Conservation (phyloP, 1,140 invertebrate species). For the Zaprionus taronus region DNA sequence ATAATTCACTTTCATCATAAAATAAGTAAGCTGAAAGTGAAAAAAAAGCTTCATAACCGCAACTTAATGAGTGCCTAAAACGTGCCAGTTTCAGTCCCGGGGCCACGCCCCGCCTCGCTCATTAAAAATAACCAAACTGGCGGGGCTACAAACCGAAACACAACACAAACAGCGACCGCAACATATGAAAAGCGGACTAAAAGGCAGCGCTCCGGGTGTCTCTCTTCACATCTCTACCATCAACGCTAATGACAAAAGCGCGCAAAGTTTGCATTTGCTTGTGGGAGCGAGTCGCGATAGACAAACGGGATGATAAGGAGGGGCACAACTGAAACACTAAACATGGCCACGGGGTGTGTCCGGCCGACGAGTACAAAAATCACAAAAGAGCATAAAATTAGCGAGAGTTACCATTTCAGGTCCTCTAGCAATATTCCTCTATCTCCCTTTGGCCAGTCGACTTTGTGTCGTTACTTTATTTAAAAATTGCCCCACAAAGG, state of each 20-base stretch:
- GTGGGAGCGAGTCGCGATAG: slow-evolving; percentile 28
- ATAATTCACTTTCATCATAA: slow-evolving; percentile 75
- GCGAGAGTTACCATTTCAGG: slow-evolving; percentile 55
- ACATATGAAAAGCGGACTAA: slow-evolving; percentile 78
- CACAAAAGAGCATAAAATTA: slow-evolving; percentile 82
- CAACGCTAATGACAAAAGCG: slow-evolving; percentile 82
- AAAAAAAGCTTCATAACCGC: slow-evolving; percentile 71
- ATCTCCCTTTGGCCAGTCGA: slow-evolving; percentile 27
- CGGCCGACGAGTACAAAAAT: slow-evolving; percentile 66
- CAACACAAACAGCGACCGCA: slow-evolving; percentile 64
- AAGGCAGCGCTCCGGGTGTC: slow-evolving; percentile 55
- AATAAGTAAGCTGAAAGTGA: slow-evolving; percentile 38
- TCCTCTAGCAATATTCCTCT: slow-evolving; percentile 17
- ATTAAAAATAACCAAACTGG: slow-evolving; percentile 79
- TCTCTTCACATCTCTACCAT: slow-evolving; percentile 67
- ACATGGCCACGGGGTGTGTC: slow-evolving; percentile 78
- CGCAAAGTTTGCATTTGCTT: slow-evolving; percentile 78
- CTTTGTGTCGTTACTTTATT: slow-evolving; percentile 69
- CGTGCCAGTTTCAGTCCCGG: slow-evolving; percentile 6
- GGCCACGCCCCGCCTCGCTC: slow-evolving; percentile 63
- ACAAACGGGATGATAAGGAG: slow-evolving; percentile 22
- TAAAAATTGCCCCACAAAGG: slow-evolving; percentile 60
- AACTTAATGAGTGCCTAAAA: slow-evolving; percentile 71
- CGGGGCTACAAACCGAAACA: slow-evolving; percentile 70
- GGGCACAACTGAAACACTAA: slow-evolving; percentile 60